Evolutionary conservation across 2,888 invertebrate genomes (phyloP), one percentile per base, ranked within the genome.

Genomic region (Conus canariensis): DNA sequence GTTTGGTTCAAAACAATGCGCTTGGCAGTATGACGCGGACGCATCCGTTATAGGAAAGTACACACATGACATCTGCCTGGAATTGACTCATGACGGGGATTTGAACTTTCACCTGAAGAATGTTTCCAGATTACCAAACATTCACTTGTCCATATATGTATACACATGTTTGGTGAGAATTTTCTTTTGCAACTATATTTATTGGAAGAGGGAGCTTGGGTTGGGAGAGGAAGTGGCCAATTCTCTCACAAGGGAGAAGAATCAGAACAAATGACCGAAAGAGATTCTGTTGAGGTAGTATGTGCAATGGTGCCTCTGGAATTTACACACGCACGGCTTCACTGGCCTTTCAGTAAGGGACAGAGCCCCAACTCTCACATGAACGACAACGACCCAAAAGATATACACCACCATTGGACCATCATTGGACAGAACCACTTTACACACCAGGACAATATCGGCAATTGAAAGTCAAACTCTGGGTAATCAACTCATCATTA

Each of bases 241-340:
- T 45, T n/a, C 22, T 25, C n/a, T 74, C n/a, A 22, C 74, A n/a
- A 25, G 74, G n/a, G n/a, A 74, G n/a, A 70, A 70, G n/a, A 74
- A 74, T 25, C 77, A 80, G 30, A 80, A 80, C 16, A 12, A 80
- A 80, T 80, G 45, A 80, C 77, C 45, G 22, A 30, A 30, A 12
- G 77, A 80, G 16, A 80, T 80, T 80, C 22, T 80, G 22, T 14
- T 74, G 74, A 74, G 74, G 74, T 74, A 74, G 74, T 74, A n/a
- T 74, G 74, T 74, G 74, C 10, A n/a, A 74, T 74, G 74, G 74
- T n/a, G 74, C 74, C 74, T 74, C n/a, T n/a, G n/a, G 22, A 19
- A 22, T n/a, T 74, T 74, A 30, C 70, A 74, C n/a, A n/a, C n/a
- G n/a, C 70, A 74, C 22, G 22, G 70, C 6, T 22, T 14, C 77